Evolutionary conservation across 2,888 invertebrate species (phyloP).

Genomic region (Hoplodrina blanda): DNA sequence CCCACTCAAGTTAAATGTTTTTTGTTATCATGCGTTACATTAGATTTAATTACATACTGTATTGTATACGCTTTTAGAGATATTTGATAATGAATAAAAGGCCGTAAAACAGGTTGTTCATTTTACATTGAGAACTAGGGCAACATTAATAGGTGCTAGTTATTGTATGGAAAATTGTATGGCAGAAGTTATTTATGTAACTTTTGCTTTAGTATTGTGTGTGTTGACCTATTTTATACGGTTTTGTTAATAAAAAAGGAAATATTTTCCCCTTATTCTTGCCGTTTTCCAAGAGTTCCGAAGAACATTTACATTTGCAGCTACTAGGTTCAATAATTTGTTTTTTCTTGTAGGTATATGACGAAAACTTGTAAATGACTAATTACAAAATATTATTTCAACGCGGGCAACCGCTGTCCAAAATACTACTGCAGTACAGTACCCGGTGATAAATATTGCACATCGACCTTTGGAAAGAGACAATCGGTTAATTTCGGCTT

Average conservation of each 20-base stretch:
- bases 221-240: neutral
- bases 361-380: too few species aligned
- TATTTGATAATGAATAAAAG: conserved; percentile 28
- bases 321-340: too few species aligned
- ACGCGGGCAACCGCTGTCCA: too few species aligned
- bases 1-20: conserved; percentile 60
- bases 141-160: conserved; percentile 9
- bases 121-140: conserved; percentile 12
- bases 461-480: too few species aligned
- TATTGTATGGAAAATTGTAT: conserved; percentile 4
- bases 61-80: conserved; percentile 37
- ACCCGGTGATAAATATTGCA: too few species aligned
- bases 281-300: neutral
- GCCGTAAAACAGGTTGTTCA: conserved; percentile 5
- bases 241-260: neutral
- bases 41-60: conserved; percentile 51
- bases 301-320: too few species aligned
- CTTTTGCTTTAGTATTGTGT: neutral
- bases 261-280: neutral
- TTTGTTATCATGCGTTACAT: conserved; percentile 29
- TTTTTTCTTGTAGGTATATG: too few species aligned
- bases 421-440: too few species aligned
- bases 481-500: too few species aligned
- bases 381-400: too few species aligned
- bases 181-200: neutral